Conservation (phyloP, 2,113 vertebrate species). For the Rhinopithecus roxellana region DNA sequence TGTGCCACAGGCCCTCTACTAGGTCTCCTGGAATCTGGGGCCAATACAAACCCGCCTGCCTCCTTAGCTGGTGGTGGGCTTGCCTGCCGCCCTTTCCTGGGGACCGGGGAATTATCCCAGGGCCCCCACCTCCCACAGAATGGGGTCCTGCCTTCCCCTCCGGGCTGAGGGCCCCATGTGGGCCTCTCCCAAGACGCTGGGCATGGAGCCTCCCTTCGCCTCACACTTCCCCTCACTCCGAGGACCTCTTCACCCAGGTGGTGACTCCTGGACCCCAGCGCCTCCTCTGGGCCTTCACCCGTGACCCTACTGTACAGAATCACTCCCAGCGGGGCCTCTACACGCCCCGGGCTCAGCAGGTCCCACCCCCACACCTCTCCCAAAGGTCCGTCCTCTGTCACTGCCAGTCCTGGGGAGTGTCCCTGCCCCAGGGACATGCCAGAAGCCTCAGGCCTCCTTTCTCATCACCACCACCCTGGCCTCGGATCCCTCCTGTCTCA, state of each 20-base stretch:
- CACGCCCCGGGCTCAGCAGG: not conserved
- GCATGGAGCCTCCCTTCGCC: rapidly evolving
- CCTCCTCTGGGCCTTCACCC: not conserved
- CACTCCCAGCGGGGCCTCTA: not conserved
- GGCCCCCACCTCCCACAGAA: not conserved
- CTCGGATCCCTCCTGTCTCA: not conserved
- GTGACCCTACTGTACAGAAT: not conserved
- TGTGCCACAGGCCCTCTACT: not conserved
- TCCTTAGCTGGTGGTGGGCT: not conserved
- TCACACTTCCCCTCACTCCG: not conserved
- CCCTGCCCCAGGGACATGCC: too few relatives aligned
- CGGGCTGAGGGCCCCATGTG: not conserved
- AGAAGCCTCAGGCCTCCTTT: too few relatives aligned
- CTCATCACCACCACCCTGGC: too few relatives aligned
- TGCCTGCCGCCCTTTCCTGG: rapidly evolving
- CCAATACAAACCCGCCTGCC: rapidly evolving
- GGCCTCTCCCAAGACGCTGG: too few relatives aligned
- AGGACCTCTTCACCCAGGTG: not conserved
- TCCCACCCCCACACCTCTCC: too few relatives aligned
- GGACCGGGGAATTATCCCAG: too few relatives aligned
- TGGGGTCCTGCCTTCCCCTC: not conserved
- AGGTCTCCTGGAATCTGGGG: not conserved
- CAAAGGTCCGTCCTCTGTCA: too few relatives aligned
- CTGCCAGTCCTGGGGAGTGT: too few relatives aligned
- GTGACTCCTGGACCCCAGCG: too few relatives aligned